A percentile compares a stretch with the other conserved stretches of the same genome.
These are phyloP conservation scores for Mirza zaza DNA, from an alignment of 2,113 vertebrate genomes.

Conservation along the genomic window DNA sequence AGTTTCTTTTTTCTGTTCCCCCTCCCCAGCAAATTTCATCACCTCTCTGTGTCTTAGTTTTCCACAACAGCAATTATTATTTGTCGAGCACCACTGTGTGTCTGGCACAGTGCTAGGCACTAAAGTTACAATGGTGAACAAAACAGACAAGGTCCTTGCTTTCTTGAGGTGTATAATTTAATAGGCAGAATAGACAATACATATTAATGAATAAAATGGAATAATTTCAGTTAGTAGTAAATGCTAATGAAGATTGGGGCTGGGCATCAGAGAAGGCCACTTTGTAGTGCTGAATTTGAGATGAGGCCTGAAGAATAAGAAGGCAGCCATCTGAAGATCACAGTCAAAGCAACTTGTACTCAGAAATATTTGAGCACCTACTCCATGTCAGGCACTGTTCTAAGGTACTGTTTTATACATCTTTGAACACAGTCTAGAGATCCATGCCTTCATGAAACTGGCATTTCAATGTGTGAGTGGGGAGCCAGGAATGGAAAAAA, in stretches of 20 bases:
- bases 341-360: background rate
- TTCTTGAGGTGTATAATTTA: conserved; percentile 29
- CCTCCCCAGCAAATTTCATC: background rate
- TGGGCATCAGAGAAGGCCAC: background rate
- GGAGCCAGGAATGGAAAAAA: background rate
- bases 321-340: background rate
- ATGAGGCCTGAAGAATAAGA: background rate
- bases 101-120: background rate
- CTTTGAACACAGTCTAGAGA: background rate
- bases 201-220: conserved; percentile 7
- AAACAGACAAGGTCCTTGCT: background rate
- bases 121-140: background rate
- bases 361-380: background rate
- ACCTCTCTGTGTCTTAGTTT: background rate
- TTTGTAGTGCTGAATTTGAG: background rate
- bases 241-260: background rate
- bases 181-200: background rate
- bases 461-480: background rate
- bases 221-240: background rate
- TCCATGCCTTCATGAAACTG: background rate
- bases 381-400: background rate
- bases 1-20: background rate
- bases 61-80: background rate
- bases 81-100: background rate
- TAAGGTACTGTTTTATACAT: background rate